Base-by-base conservation (phyloP, 2,797 vertebrate species). In the Paramormyrops hopkinsi region DNA sequence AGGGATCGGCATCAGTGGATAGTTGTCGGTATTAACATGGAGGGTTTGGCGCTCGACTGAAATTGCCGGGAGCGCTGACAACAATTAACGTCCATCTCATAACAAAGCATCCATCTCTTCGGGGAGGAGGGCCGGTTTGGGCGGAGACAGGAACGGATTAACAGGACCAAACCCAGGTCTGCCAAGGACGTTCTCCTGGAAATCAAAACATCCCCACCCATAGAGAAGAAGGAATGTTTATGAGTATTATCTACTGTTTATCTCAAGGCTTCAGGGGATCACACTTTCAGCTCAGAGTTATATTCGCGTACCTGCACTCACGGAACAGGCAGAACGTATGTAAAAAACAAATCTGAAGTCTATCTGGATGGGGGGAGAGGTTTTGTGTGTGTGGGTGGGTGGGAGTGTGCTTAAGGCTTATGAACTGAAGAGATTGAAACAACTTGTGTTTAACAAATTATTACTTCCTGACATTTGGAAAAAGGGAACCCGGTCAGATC, bases 401-500 rank as follows among this genome's bases (percentile, higher is more conserved):
- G 86, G 11, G 33, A 33, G 22, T 50, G 82, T 51, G 82, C n/a
- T 46, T 86, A 41, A 85, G 82, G 48, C 53, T 87, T 87, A 19
- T 37, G 29, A 33, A 33, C 14, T 37, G 33, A 37, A 56, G 25
- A 29, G 86, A 51, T 53, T 53, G 11, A 56, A 37, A 56, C 29
- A 56, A n/a, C 86, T 86, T 86, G 51, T 41, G 25, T 87, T 87
- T 56, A 41, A 56, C 86, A 87, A 59, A 56, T 87, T 56, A 87
- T 56, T 59, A 56, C 29, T 37, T 87, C 86, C 86, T 87, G 86
- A 87, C 82, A 56, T 56, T 33, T 6, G 86, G 86, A 44, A 37
- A 59, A 53, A 56, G 86, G 86, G 22, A 87, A 56, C 25, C 53
- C 19, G 19, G 86, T 56, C 51, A 41, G 86, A 56, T n/a, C 7